A percentile compares a stretch with the other conserved stretches of the same genome.
Conservation (phyloP, 2,113 vertebrate genomes). For the Marmota monax region DNA sequence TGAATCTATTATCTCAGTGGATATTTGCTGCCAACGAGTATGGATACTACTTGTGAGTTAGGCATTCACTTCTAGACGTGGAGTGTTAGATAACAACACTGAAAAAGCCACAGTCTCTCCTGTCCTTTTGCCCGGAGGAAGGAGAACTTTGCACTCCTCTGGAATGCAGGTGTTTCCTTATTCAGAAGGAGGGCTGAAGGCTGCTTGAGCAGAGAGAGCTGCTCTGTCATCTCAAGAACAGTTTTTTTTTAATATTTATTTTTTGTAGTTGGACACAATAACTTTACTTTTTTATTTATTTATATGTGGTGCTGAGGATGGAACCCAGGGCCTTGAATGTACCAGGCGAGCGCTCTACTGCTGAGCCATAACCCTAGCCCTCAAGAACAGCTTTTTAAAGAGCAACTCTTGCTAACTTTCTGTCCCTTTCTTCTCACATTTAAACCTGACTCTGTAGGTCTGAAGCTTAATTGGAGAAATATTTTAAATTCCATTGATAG, state of each 20-base stretch:
- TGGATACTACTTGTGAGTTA: not conserved
- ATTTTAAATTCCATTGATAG: constrained; percentile 66
- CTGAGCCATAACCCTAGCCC: too few relatives aligned
- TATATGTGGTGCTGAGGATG: too few relatives aligned
- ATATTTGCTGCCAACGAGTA: not conserved
- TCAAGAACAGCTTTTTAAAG: not conserved
- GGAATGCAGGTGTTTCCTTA: constrained; percentile 23
- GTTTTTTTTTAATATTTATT: not conserved
- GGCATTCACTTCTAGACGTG: not conserved
- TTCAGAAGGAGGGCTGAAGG: not conserved
- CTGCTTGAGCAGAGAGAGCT: not conserved
- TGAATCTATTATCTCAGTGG: not conserved
- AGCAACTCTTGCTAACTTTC: not conserved
- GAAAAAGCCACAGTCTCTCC: not conserved
- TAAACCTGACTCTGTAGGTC: not conserved
- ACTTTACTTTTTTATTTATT: too few relatives aligned
- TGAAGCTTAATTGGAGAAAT: constrained; percentile 68
- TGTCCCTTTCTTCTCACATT: not conserved
- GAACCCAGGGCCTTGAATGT: too few relatives aligned
- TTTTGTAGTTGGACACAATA: too few relatives aligned
- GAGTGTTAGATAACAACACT: not conserved
- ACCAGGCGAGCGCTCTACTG: too few relatives aligned
- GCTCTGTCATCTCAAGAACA: not conserved
- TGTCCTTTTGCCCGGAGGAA: not conserved
- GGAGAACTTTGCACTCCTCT: not conserved